Evolutionary conservation across 64 coral and sea anemone genomes (phyloP), one percentile per base, ranked within the genome.

Genomic region (Stichodactyla mertensii): DNA sequence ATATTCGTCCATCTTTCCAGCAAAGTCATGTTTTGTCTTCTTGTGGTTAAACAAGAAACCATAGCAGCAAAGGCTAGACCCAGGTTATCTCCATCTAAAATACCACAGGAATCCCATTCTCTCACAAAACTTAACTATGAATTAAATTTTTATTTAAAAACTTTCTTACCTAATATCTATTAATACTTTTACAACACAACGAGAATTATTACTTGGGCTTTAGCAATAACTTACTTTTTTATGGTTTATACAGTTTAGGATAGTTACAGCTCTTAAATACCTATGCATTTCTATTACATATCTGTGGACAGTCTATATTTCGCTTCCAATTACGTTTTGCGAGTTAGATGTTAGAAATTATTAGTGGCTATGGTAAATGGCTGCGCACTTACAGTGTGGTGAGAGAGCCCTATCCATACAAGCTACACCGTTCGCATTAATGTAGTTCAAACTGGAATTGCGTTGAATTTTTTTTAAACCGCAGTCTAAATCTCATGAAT

Each of bases 21-120:
- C 6, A 85, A 85, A 27, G 57, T 62, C 80, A 82, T 61, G 83
- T 61, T 64, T 85, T 85, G 27, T 74, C 60, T 36, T 16, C 27
- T 85, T 57, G 55, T 85, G 55, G 55, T 64, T 45, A 85, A 85
- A 85, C 83, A 64, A 85, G 83, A 85, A 85, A 85, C 83, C 83
- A 85, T 85, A 60, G 83, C 56, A 85, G 83, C 83, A 64, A 18
- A 31, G 1, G 52, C 83, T 85, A 54, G 52, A 53, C 8, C 80
- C 80, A 85, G 55, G 23, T 36, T 61, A 0, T 64, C n/a, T 55
- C 15, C 19, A 20, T 6, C 20, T 53, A 53, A 2, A 55, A 53
- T 54, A 81, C 6, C 78, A 81, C 78, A 81, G 69, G 69, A 74
- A 23, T 7, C 69, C 69, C 69, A 31, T 10, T 36, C 19, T 45